Evolutionary conservation across 2,888 invertebrate genomes (phyloP).

Genomic region (Erpobdella octoculata): DNA sequence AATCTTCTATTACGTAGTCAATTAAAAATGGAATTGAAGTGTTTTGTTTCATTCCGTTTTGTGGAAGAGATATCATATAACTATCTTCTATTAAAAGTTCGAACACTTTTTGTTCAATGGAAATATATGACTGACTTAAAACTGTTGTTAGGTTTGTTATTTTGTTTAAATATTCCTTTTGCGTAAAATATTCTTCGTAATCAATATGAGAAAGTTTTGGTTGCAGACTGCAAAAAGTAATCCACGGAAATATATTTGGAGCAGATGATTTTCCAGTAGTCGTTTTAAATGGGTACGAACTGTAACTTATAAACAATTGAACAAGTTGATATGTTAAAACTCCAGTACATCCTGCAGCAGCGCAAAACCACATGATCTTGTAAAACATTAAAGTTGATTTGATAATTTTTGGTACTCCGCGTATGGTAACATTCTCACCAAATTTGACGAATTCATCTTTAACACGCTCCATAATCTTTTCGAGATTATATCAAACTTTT

Average conservation of each 20-base stretch:
- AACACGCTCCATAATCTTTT: neutral
- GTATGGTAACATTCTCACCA: slow-evolving; percentile 24
- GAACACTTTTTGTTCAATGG: neutral
- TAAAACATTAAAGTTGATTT: neutral
- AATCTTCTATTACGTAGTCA: neutral
- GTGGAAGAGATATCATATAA: neutral
- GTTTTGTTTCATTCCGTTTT: neutral
- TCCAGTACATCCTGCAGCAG: neutral
- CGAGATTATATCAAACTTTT: too few species aligned
- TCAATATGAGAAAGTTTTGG: neutral
- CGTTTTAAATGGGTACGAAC: slow-evolving; percentile 5
- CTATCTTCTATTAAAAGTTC: neutral
- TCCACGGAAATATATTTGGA: slow-evolving; percentile 10
- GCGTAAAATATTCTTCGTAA: neutral
- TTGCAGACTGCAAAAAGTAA: slow-evolving; percentile 17
- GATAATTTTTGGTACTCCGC: slow-evolving; percentile 13
- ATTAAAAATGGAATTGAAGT: neutral
- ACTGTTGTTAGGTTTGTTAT: too few species aligned
- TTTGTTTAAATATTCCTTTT: neutral
- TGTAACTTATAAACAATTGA: neutral
- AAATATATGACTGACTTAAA: neutral
- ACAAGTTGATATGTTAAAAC: slow-evolving; percentile 4
- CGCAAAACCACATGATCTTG: slow-evolving; percentile 15
- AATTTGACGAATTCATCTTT: slow-evolving; percentile 14
- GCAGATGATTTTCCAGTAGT: neutral